Evolutionary conservation across 2,797 vertebrate species (phyloP), one percentile per base, ranked within the genome.

Genomic region (Rhyacichthys aspro): DNA sequence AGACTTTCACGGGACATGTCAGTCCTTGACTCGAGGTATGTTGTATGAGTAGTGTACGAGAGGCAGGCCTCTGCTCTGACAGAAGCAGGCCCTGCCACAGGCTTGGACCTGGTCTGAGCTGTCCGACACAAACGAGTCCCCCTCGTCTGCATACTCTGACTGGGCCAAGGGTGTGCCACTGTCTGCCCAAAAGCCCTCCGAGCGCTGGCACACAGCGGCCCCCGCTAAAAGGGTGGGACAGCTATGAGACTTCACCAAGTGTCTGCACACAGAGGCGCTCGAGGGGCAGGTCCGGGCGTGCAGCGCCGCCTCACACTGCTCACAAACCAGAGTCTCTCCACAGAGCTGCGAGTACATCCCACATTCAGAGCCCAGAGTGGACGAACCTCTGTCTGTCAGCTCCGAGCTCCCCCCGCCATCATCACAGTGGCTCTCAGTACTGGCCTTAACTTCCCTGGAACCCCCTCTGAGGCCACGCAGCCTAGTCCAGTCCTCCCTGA

Each of bases 31-130:
- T 77, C 94, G 90, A 1, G 96, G 95, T 80, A 95, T 92, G 84
- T 95, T 96, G 88, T 97, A 97, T 61, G 96, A 94, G 6, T 98
- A 97, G 81, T 95, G 96, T 57, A 98, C 96, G 73, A 98, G 88
- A 33, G 96, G 97, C 56, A 98, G 95, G 2, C 95, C 96, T 41
- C 95, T 88, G 85, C 94, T 96, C 89, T 98, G 97, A 82, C 96
- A 98, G 92, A 98, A 99, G 71, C 96, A 98, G 0, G 96, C 96
- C 1, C 96, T 92, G 50, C 97, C 95, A 0, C 97, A 98, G 47
- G 95, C 96, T 90, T 98, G 97, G 33, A 98, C 94, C 88, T 98
- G 96, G 83, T 98, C 96, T 0, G 97, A 99, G 80, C 95, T 98
- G 92, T 98, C 97, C 0, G 96, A 99, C 63, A 99, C 95, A 8